Evolutionary conservation across 2,888 invertebrate genomes (phyloP).

Genomic region (Sicus ferrugineus): DNA sequence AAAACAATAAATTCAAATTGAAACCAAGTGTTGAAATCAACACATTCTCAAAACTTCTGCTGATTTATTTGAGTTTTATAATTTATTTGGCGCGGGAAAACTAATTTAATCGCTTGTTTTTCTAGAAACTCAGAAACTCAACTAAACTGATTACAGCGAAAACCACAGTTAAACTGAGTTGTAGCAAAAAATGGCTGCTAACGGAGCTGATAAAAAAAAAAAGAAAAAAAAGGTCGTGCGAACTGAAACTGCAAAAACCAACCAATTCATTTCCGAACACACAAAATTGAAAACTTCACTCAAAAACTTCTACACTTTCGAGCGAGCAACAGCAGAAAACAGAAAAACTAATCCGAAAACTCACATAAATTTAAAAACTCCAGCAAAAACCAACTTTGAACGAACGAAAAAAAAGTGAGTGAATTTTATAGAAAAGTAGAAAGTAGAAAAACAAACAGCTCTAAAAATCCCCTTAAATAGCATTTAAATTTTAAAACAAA

Average conservation of each 20-base stretch:
- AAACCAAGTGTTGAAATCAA: neutral
- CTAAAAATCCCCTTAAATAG: neutral
- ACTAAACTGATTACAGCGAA: no score
- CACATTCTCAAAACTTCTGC: neutral
- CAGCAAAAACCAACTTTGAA: slow-evolving; percentile 4
- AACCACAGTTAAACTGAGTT: neutral
- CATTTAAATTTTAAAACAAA: slow-evolving; percentile 14
- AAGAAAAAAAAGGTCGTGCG: no score
- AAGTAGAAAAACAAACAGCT: neutral
- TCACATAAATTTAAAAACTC: slow-evolving; percentile 25
- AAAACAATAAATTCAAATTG: neutral
- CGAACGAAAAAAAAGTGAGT: neutral
- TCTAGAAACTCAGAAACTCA: no score
- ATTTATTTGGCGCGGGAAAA: neutral
- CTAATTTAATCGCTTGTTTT: neutral
- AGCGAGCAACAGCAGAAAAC: slow-evolving; percentile 1
- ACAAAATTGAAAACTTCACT: slow-evolving; percentile 28
- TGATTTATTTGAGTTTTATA: neutral
- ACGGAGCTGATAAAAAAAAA: no score
- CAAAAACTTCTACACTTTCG: slow-evolving; percentile 19
- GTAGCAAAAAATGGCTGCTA: no score
- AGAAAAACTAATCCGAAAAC: slow-evolving; percentile 14
- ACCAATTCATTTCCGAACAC: slow-evolving; percentile 7
- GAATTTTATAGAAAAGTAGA: neutral
- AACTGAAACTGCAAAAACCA: neutral